These are phyloP conservation scores for Macrosteles quadrilineatus DNA, from an alignment of 1,140 invertebrate species.

Conservation along the genomic window DNA sequence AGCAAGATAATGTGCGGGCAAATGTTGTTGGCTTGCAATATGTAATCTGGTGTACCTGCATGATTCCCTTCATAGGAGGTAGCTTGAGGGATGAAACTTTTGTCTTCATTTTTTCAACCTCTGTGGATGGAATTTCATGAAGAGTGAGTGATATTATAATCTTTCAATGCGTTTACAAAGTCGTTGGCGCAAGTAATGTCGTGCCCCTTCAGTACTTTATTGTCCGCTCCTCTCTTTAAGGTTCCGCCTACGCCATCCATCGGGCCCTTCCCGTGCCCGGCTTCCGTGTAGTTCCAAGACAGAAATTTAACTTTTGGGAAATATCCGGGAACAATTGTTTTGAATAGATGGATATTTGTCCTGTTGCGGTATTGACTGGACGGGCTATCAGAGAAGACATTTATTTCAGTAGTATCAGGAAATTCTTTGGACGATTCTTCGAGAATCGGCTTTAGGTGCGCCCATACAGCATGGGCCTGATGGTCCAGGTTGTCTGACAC, in stretches of 20 bases:
- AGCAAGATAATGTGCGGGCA: no score
- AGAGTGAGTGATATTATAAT: no score
- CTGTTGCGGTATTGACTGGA: no score
- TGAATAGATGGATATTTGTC: not conserved
- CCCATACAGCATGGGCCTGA: constrained; percentile 26
- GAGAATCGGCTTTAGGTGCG: constrained; percentile 28
- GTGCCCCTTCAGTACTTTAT: constrained; percentile 41
- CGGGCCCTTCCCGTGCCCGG: constrained; percentile 49
- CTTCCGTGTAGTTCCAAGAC: constrained; percentile 49
- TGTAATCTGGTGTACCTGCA: no score
- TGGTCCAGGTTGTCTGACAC: constrained; percentile 1
- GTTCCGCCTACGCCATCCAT: no score
- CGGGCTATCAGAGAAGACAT: not conserved
- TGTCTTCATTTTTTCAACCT: no score
- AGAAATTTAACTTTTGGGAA: constrained; percentile 32
- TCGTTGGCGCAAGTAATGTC: constrained; percentile 35
- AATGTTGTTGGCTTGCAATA: no score
- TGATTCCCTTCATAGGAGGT: no score
- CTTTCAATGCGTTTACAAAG: constrained; percentile 2
- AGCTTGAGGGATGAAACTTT: no score
- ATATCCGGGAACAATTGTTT: not conserved
- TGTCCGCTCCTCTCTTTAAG: constrained; percentile 45
- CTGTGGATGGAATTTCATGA: no score
- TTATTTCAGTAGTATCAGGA: not conserved
- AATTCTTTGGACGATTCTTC: not conserved